Evolutionary conservation across 2,113 vertebrate species (phyloP), one percentile per base, ranked within the genome.

Genomic region (Hypanus sabinus): DNA sequence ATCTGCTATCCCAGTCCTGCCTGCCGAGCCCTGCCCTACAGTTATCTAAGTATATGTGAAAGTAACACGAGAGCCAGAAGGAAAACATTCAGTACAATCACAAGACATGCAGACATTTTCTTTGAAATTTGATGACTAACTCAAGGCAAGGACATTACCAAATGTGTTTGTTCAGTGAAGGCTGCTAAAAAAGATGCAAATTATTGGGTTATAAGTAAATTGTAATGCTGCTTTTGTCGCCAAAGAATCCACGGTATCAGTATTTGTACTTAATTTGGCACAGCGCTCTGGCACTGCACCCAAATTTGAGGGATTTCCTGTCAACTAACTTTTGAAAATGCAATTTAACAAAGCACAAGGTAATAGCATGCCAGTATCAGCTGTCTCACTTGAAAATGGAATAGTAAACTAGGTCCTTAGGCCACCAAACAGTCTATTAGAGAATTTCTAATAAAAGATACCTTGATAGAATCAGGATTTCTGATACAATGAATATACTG

Each of bases 271-370:
- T 22, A 36, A 92, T 38, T 71, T 93, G 91, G 70, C 70, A 75
- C 68, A 93, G 70, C 1, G 11, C 27, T 73, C 91, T 73, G 24
- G 38, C 14, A 8, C 24, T 73, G 38, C n/a, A 92, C 14, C 68
- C 65, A 71, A 70, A 68, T 38, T 71, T 11, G 68, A 73, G 91
- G 91, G 70, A 93, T 73, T 93, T 93, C 22, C 91, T 93, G 68
- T 38, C 91, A 55, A 55, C 33, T 14, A 24, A 93, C 91, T 73
- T 73, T 75, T 75, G 24, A 75, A 92, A 93, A 73, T 73, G 68
- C 57, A 73, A 38, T 68, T 65, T 38, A 46, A 91, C 88, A 91
- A 91, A 68, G 30, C 65, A 91, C n/a, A 20, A 93, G 0, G 36
- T 75, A 55, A 73, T 73, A 46, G 68, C 91, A 36, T 73, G 70